Percentiles rank a stretch among this genome's conserved stretches.
These are phyloP conservation scores for Pelochelys cantorii DNA, from an alignment of 2,797 vertebrate species.

Conservation along the genomic window DNA sequence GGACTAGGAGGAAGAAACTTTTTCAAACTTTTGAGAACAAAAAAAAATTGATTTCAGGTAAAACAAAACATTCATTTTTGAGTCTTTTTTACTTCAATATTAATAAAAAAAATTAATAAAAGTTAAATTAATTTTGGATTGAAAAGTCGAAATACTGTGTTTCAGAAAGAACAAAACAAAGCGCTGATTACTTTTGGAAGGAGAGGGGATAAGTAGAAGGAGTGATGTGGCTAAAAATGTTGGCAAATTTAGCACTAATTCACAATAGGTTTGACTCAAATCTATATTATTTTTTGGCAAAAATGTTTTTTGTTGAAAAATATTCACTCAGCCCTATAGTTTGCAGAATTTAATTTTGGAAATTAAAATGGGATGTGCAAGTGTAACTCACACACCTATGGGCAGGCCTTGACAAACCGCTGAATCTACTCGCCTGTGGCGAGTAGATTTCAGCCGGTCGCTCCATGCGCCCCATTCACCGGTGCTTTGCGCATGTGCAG, in stretches of 20 bases:
- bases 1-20: not conserved
- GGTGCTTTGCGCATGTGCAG: no score
- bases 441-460: no score
- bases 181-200: not conserved
- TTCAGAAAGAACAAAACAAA: not conserved
- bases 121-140: not conserved
- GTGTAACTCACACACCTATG: not conserved
- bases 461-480: no score
- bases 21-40: not conserved
- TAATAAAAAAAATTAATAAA: no score
- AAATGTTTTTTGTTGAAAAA: not conserved
- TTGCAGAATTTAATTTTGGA: not conserved
- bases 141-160: not conserved
- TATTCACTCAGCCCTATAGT: not conserved
- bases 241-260: not conserved
- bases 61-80: not conserved
- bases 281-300: not conserved
- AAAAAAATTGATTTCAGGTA: not conserved
- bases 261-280: not conserved
- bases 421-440: no score
- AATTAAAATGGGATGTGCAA: not conserved
- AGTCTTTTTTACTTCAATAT: no score
- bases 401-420: no score
- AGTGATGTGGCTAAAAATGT: not conserved
- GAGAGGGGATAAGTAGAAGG: not conserved